These are phyloP conservation scores for Cyrtodaria siliqua DNA, from an alignment of 2,888 invertebrate species.

Conservation along the genomic window DNA sequence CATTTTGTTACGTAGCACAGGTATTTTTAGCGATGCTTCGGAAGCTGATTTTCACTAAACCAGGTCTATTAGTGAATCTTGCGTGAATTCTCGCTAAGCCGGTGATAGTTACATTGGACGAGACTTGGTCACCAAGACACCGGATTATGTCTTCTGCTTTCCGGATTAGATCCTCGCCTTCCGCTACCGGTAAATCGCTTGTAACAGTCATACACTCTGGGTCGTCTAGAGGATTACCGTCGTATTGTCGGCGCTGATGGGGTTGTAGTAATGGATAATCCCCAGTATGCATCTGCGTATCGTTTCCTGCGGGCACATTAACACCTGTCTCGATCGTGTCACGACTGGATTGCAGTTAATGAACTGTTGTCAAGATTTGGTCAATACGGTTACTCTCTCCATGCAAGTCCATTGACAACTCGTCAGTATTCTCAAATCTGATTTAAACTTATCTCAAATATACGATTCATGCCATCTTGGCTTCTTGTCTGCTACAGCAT, in stretches of 20 bases:
- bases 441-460: constrained; percentile 20
- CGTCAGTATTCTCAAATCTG: constrained; percentile 15
- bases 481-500: neutral
- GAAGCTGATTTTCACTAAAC: constrained; percentile 38
- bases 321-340: constrained; percentile 2
- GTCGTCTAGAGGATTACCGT: constrained; percentile 12
- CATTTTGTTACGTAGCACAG: constrained; percentile 32
- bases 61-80: neutral
- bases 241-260: no score
- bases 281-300: neutral
- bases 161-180: constrained; percentile 2
- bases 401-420: constrained; percentile 16
- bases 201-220: neutral
- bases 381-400: constrained; percentile 12
- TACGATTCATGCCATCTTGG: constrained; percentile 20
- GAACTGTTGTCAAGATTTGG: constrained; percentile 20
- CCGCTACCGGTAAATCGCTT: constrained; percentile 9
- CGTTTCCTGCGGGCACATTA: neutral
- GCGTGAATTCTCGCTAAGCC: constrained; percentile 8
- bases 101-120: neutral
- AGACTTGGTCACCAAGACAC: constrained; percentile 14
- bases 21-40: constrained; percentile 10
- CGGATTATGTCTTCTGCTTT: constrained; percentile 14
- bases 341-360: constrained; percentile 10
- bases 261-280: no score